These are phyloP conservation scores for Chelonus formosanus DNA, from an alignment of 2,888 invertebrate genomes.

Conservation along the genomic window DNA sequence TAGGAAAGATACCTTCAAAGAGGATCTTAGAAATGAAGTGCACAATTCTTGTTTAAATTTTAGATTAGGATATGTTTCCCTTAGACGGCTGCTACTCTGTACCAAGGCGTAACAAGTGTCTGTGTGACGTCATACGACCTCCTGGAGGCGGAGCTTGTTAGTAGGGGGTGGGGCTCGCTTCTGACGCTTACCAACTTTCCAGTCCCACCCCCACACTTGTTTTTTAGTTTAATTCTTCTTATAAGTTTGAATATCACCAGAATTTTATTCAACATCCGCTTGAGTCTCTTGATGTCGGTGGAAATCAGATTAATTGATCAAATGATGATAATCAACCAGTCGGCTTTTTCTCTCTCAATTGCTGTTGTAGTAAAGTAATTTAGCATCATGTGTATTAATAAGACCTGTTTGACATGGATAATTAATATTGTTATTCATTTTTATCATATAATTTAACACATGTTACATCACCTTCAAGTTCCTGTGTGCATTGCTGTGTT, in stretches of 20 bases:
- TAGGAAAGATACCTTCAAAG: too few relatives aligned
- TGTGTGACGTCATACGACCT: slow-evolving; percentile 59
- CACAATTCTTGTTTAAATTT: background rate
- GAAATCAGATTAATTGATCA: background rate
- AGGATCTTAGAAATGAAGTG: background rate
- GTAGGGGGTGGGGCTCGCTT: slow-evolving; percentile 53
- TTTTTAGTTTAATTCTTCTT: slow-evolving; percentile 6
- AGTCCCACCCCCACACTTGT: slow-evolving; percentile 31
- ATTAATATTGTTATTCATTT: background rate
- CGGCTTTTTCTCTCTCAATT: too few relatives aligned
- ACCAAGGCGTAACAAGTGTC: slow-evolving; percentile 64
- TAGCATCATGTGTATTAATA: background rate
- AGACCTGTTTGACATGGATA: background rate
- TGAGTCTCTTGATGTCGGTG: background rate
- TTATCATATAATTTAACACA: background rate
- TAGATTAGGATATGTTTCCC: background rate
- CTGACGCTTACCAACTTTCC: slow-evolving; percentile 36
- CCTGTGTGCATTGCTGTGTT: too few relatives aligned
- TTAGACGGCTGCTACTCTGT: slow-evolving; percentile 29
- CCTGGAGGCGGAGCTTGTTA: slow-evolving; percentile 61
- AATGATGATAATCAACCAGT: background rate
- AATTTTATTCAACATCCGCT: slow-evolving; percentile 10
- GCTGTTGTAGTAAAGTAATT: too few relatives aligned
- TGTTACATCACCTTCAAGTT: background rate
- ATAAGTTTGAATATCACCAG: background rate